These are phyloP conservation scores for Oikopleura vanhoeffeni DNA, from an alignment of 23 tunicate species.

Conservation along the genomic window DNA sequence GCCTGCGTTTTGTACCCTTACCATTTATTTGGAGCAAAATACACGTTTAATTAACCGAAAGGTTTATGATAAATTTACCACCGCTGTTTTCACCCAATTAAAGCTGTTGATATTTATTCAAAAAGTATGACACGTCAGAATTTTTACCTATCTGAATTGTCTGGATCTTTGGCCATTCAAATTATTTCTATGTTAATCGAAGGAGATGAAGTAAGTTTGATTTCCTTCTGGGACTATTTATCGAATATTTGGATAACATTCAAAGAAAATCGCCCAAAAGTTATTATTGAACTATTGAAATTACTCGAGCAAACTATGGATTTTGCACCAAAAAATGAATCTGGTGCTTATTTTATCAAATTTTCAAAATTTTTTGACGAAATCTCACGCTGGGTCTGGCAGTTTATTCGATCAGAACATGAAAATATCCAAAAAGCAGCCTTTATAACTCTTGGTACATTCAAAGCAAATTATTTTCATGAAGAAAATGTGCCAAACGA, in stretches of 20 bases:
- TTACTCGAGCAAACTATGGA: not conserved
- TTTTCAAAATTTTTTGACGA: not conserved
- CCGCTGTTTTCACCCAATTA: no score
- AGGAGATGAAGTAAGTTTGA: not conserved
- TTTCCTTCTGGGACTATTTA: not conserved
- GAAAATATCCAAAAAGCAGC: not conserved
- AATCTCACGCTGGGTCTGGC: not conserved
- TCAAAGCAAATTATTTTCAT: not conserved
- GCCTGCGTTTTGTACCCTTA: no score
- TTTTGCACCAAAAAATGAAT: not conserved
- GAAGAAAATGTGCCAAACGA: not conserved
- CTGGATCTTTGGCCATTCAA: not conserved
- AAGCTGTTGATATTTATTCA: no score
- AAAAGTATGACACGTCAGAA: no score
- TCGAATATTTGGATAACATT: not conserved
- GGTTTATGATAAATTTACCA: no score
- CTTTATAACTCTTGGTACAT: not conserved
- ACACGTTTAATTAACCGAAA: no score
- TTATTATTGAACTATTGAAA: not conserved
- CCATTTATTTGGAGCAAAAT: no score
- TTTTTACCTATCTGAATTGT: no score
- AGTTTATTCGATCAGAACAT: not conserved
- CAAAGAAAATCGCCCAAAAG: not conserved
- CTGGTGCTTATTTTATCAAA: not conserved
- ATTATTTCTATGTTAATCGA: not conserved